Evolutionary conservation across 1,140 invertebrate species (phyloP).

Genomic region (Physella acuta): DNA sequence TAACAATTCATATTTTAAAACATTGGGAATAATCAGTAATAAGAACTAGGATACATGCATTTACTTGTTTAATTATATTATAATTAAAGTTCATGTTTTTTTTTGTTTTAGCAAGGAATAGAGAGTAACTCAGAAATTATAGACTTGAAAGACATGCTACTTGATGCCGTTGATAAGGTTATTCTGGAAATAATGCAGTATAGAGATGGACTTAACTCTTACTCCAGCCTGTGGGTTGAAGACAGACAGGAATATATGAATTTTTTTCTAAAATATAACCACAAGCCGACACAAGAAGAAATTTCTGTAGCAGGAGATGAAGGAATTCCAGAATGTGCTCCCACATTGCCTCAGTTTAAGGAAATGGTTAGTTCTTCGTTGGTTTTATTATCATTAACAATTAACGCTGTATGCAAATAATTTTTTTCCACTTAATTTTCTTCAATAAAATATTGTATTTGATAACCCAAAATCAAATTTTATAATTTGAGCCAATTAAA

Average conservation of each 20-base stretch:
- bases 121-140: slow-evolving; percentile 46
- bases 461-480: too few relatives aligned
- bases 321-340: slow-evolving; percentile 64
- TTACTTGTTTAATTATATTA: too few relatives aligned
- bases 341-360: slow-evolving; percentile 85
- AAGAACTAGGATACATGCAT: not conserved
- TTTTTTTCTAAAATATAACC: slow-evolving; percentile 85
- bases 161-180: slow-evolving; percentile 56
- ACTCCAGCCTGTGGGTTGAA: slow-evolving; percentile 85
- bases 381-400: too few relatives aligned
- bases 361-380: slow-evolving; percentile 69
- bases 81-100: too few relatives aligned
- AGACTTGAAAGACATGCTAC: slow-evolving; percentile 56
- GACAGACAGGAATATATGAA: slow-evolving; percentile 83
- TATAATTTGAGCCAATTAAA: too few relatives aligned
- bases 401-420: too few relatives aligned
- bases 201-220: slow-evolving; percentile 57
- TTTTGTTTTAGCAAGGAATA: too few relatives aligned
- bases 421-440: too few relatives aligned
- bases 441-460: too few relatives aligned
- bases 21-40: too few relatives aligned
- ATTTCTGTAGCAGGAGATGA: slow-evolving; percentile 72
- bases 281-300: slow-evolving; percentile 81
- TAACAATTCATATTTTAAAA: too few relatives aligned
- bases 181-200: slow-evolving; percentile 59